Evolutionary conservation across 2,888 invertebrate genomes (phyloP), one percentile per base, ranked within the genome.

Genomic region (Laothoe populi): DNA sequence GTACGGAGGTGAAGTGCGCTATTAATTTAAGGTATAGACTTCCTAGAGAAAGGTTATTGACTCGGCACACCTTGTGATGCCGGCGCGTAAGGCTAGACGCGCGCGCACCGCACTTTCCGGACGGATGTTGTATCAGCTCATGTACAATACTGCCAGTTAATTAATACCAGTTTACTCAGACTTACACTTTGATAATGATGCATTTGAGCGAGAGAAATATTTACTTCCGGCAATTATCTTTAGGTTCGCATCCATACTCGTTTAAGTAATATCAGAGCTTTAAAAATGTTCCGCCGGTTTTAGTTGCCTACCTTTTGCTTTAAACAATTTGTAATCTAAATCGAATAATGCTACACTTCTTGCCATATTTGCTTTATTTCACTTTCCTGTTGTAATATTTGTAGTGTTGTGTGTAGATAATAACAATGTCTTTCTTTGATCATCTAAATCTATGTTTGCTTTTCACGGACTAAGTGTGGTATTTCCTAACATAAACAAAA

Each of bases 21-120:
- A 86, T 88, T 87, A 87, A 85, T 86, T 87, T 84, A 79, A 84
- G 79, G 81, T 79, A 79, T 81, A 78, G 78, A 79, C 83, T 86
- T 86, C 84, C 84, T 84, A 80, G 79, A 79, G 79, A 75, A 68
- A 76, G 89, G 87, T 88, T 79, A 79, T 77, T 80, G 87, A 84
- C 84, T 76, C 76, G 69, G 71, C 78, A 78, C 83, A 79, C 86
- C 84, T 88, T 78, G 84, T 85, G 81, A 87, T 87, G 87, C 82
- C 85, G 83, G 79, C 70, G 69, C 73, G 73, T 74, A 68, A 72
- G 68, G 70, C 69, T 71, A 66, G 70, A 68, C 70, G 75, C 77
- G 70, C 42, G 70, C 71, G 72, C 72, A 75, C 79, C 79, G 75
- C 78, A 77, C 74, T 79, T 80, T 82, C 79, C 77, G 78, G 77